Base-by-base conservation (phyloP, 2,888 invertebrate genomes). In the Machimus atricapillus region DNA sequence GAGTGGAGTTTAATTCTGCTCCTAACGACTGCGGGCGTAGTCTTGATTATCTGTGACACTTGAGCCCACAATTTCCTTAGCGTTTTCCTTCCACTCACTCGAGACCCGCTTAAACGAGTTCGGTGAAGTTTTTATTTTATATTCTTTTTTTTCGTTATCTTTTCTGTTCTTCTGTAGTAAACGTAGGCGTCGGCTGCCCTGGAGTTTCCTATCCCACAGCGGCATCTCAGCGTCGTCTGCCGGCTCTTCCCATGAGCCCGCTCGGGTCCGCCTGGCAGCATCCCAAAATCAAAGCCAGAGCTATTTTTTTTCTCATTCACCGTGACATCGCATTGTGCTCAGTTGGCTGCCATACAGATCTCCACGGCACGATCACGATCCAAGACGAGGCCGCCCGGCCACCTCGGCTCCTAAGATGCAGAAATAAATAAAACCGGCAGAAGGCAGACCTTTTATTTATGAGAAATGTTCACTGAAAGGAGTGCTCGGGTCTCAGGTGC, bases 371-470 rank as follows among this genome's bases (percentile, higher is more conserved):
- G 73, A 86, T 81, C 78, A 86, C 86, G 86, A 78, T 66, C 76
- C 56, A 79, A 73, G 73, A 66, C 86, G 86, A 58, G 56, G 58
- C 79, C 86, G 86, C 43, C n/a, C 56, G 56, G 86, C 77, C 77
- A 74, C 86, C 23, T 77, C 76, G 58, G 34, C 77, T 56, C 77
- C 40, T 23, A 14, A 52, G 56, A 52, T 37, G 56, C 56, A 86
- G 86, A 86, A 86, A 86, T 86, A 86, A 86, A 86, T 77, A 77
- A 46, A 85, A 82, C 82, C 31, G 77, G 86, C 77, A 86, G 52
- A 86, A 77, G 76, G 86, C 23, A 86, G 86, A 86, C 86, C 86
- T 86, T 85, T 86, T 86, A 86, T 86, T 86, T 86, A 86, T 86
- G 86, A 77, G 77, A 86, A 86, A 86, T 56, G 46, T 86, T 86